A percentile compares a stretch with the other conserved stretches of the same genome.
phyloP scores from a whole-genome alignment of 2,888 invertebrate genomes.

The Philonicus albiceps region DNA sequence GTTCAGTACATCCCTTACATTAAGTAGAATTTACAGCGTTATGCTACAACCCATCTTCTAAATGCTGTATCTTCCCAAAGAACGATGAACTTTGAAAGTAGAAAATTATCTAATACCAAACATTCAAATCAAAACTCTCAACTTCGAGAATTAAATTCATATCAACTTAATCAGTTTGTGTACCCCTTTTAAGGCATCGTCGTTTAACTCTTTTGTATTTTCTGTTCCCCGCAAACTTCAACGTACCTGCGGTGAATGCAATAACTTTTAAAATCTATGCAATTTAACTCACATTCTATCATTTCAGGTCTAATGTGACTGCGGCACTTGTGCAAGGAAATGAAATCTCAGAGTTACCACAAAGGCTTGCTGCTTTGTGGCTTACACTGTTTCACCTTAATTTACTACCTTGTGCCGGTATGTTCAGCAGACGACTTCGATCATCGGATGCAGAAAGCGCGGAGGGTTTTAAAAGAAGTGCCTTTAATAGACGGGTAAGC shows the following conservation, averaged over 20 bases:
- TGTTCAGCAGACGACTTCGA: slow-evolving; percentile 65
- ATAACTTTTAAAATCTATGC: neutral
- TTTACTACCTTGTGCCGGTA: slow-evolving; percentile 60
- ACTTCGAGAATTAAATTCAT: neutral
- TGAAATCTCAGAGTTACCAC: slow-evolving; percentile 63
- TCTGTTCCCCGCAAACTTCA: neutral
- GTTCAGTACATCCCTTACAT: neutral
- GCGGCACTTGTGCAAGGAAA: slow-evolving; percentile 59
- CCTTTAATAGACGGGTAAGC: slow-evolving; percentile 70
- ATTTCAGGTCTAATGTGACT: slow-evolving; percentile 58
- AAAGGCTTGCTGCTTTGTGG: slow-evolving; percentile 63
- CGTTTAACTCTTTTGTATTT: neutral
- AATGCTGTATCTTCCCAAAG: neutral
- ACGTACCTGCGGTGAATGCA: neutral
- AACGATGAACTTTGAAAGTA: neutral
- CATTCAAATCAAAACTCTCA: neutral
- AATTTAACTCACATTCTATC: neutral
- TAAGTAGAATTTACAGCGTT: neutral
- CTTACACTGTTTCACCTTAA: slow-evolving; percentile 62
- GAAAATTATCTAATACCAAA: neutral
- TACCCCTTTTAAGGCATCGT: neutral
- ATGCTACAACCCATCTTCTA: neutral
- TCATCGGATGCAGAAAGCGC: slow-evolving; percentile 67
- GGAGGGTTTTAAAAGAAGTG: slow-evolving; percentile 68
- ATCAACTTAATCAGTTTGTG: neutral